Evolutionary conservation across 2,797 vertebrate genomes (phyloP), one percentile per base, ranked within the genome.

Genomic region (Thaleichthys pacificus): DNA sequence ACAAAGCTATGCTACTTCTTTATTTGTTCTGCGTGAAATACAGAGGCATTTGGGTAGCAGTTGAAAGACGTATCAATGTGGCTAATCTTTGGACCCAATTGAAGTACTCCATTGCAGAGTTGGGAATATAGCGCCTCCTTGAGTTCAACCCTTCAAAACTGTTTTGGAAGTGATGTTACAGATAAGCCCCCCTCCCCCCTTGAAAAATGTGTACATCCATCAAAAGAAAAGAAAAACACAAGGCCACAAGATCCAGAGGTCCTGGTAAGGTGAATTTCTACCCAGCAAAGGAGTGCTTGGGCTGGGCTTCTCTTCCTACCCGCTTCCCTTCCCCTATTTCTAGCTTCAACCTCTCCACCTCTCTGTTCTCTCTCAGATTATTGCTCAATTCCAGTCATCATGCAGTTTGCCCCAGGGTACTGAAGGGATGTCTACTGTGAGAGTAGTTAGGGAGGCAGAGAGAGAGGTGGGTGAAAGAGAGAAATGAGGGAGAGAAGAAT

Each of bases 211-310:
- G 38, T 42, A 42, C 7, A 42, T 42, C 38, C 7, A 42, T 12
- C 11, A 2, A 42, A 42, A 42, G 11, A 12, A 11, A 42, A 42
- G 12, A 12, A 42, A 42, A 8, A 11, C 38, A 42, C 38, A 12
- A 42, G 38, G 38, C 38, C 38, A 42, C 38, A 42, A 11, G 0
- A 42, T 42, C 9, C 11, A 12, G 38, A 42, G 35, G 35, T 9
- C 8, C 35, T 9, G 35, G 6, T 38, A 9, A 38, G 17, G 26
- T 66, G 72, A 70, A 77, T 83, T 78, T 75, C 79, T 75, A 57
- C 70, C 49, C 70, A 54, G 49, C 60, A 66, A 63, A 54, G 66
- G 49, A 32, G 65, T 56, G n/a, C 42, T 66, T 21, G 63, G 76
- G 69, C 9, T 68, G 76, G 71, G 61, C 49, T 68, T n/a, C 62